Base-by-base conservation (phyloP, 2,888 invertebrate species). In the Acleris holmiana region DNA sequence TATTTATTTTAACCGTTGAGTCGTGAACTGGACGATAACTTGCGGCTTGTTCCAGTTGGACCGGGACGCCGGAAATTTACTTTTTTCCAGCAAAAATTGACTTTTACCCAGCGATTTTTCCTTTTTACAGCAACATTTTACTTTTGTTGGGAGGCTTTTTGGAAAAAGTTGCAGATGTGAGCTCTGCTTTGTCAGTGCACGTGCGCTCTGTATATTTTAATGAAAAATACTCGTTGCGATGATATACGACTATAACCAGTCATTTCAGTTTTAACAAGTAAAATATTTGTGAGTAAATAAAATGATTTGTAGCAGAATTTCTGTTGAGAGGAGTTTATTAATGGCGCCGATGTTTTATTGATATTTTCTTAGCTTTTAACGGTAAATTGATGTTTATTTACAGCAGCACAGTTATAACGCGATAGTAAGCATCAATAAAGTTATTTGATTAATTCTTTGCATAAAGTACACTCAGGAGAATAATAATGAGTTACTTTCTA, bases 1-100 rank as follows among this genome's bases (percentile, higher is more conserved):
- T 67, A 49, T 64, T 67, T 63, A 60, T 61, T 63, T 58, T 61
- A 58, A 46, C 54, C 60, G 63, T 35, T 56, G 62, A 64, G 49
- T 61, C 57, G 66, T 55, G 35, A 68, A 67, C 63, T 50, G 56
- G 40, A 55, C 59, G 68, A 68, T 68, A 68, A 62, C 67, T 59
- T 66, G 66, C 29, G 56, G 62, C 53, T 53, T 53, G 50, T 56
- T 44, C 40, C 29, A 41, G 41, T 57, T 7, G 35, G 40, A 66
- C n/a, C 54, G 50, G 46, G 40, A 41, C 51, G 57, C 13, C 46
- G 44, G 41, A 57, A 58, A 29, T 59, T 58, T 41, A 35, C 18
- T 64, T 58, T 53, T 29, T 63, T 40, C 13, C 35, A 4, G n/a
- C 41, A 19, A 35, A 57, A 58, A 58, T 53, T 53, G 57, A 18